phyloP scores from a whole-genome alignment of 1,140 invertebrate species.

The Pogonus chalceus region DNA sequence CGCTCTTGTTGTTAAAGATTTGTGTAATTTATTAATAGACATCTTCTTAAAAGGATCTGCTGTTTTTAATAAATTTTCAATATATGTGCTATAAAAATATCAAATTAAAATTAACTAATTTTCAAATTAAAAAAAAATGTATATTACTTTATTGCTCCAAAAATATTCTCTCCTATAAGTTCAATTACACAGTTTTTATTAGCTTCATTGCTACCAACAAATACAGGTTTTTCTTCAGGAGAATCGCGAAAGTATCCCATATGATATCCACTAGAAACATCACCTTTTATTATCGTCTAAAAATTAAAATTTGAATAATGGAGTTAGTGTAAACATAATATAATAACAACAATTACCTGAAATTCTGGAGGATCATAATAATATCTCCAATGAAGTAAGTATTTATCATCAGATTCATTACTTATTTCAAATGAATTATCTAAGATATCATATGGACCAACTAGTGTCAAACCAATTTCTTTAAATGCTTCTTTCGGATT shows the following conservation, averaged over 20 bases:
- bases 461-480: constrained; percentile 57
- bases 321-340: constrained; percentile 8
- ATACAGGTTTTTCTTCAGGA: constrained; percentile 59
- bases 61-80: constrained; percentile 50
- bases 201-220: constrained; percentile 66
- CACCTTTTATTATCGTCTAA: constrained; percentile 59
- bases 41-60: constrained; percentile 56
- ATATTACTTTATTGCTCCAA: constrained; percentile 64
- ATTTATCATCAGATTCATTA: constrained; percentile 46
- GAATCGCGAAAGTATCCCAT: constrained; percentile 85
- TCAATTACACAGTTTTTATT: constrained; percentile 55
- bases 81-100: constrained; percentile 41
- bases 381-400: constrained; percentile 78
- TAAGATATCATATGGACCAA: constrained; percentile 82
- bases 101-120: constrained; percentile 8
- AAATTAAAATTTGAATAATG: constrained; percentile 23
- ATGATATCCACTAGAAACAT: constrained; percentile 61
- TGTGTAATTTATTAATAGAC: constrained; percentile 45
- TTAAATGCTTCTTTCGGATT: constrained; percentile 55
- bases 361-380: constrained; percentile 93
- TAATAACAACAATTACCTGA: constrained; percentile 43
- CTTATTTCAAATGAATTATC: constrained; percentile 49
- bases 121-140: constrained; percentile 7
- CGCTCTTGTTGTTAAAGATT: constrained; percentile 53
- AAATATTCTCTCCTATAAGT: constrained; percentile 71